Evolutionary conservation across 2,888 invertebrate genomes (phyloP), one percentile per base, ranked within the genome.

Genomic region (Piscicola geometra): DNA sequence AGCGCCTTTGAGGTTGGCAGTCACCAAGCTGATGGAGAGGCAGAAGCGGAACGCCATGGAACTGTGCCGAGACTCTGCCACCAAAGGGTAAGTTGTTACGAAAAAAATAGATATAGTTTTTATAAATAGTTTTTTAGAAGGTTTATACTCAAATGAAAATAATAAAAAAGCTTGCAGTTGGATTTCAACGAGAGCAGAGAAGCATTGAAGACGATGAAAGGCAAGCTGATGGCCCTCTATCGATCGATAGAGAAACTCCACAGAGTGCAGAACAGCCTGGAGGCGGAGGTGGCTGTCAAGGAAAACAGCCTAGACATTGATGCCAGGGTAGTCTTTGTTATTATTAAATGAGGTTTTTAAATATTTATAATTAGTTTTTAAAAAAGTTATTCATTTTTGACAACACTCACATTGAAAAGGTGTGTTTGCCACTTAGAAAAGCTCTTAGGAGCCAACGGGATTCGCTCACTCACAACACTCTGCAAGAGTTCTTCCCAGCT

Each of bases 261-360:
- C 72, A 91, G 92, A 83, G 93, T 92, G 15, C 89, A 92, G 81
- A 90, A 92, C 1, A 90, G 89, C 60, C 88, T 96, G 71, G 94
- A 96, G 86, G 90, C 91, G 52, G 94, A 96, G 86, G 87, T 93
- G 78, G 89, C 90, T 71, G 89, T 91, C 83, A 96, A 96, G 88
- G 90, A 91, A 79, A 93, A 93, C 83, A 90, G 93, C 18, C 88
- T 95, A 78, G 92, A 93, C 85, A 93, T 95, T 79, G 95, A 96
- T 87, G 88, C 93, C 79, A 94, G 94, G 86, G 93, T 93, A n/a
- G 12, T 9, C 41, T 41, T 41, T 41, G 9, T 41, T 41, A 5
- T 41, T 41, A 9, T 41, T 41, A n/a, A n/a, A n/a, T n/a, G n/a
- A n/a, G n/a, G n/a, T 41, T 41, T 41, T 41, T 41, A 41, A 41